phyloP scores from a whole-genome alignment of 2,797 vertebrate genomes.

The Todus mexicanus region DNA sequence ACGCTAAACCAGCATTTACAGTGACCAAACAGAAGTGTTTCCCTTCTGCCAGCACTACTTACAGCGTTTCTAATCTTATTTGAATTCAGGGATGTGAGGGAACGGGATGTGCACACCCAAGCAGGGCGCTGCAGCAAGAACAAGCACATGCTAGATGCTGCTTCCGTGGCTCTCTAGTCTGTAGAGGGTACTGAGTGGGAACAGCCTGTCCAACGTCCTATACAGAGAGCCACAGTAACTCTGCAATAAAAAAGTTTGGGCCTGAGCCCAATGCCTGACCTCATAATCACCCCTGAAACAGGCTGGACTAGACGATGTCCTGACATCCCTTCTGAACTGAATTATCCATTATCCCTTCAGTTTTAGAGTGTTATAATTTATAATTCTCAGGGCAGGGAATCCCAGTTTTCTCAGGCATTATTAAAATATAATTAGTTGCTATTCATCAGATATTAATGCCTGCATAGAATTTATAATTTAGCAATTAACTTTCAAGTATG shows the following conservation, averaged over 20 bases:
- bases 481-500: constrained; percentile 40
- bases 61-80: neutral
- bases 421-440: constrained; percentile 34
- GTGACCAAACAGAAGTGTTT: neutral
- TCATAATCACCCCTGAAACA: neutral
- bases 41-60: neutral
- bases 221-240: neutral
- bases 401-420: constrained; percentile 16
- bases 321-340: neutral
- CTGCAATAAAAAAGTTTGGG: neutral
- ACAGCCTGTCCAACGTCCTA: neutral
- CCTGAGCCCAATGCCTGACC: neutral
- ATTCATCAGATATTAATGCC: constrained; percentile 16
- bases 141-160: neutral
- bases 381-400: neutral
- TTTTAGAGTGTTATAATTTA: neutral
- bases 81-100: neutral
- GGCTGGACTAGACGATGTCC: neutral
- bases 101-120: neutral
- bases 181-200: neutral
- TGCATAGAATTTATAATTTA: constrained; percentile 24
- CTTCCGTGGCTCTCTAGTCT: rapidly evolving
- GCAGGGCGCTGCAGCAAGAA: neutral
- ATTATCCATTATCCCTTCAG: neutral
- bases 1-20: neutral